These are phyloP conservation scores for Acrocyrtus sp. DNA, from an alignment of 2,888 invertebrate species.

Conservation along the genomic window DNA sequence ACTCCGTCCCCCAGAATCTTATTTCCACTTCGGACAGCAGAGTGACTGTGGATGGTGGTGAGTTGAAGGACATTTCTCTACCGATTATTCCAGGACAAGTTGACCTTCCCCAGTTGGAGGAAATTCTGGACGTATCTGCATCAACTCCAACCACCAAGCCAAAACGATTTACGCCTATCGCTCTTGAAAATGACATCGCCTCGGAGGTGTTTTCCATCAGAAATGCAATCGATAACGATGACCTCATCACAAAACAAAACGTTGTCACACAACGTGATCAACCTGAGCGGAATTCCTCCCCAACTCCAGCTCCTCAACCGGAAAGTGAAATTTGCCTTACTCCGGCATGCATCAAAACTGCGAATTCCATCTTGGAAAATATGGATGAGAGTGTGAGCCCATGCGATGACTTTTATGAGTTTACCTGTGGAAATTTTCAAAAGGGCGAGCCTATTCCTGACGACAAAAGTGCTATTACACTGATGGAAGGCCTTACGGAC, in stretches of 20 bases:
- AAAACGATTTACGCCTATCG: constrained; percentile 16
- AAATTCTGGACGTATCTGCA: too few relatives aligned
- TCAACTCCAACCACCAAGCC: constrained; percentile 6
- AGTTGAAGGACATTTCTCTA: too few relatives aligned
- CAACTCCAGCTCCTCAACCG: background rate
- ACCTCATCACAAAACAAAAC: too few relatives aligned
- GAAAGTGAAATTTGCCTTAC: constrained; percentile 41
- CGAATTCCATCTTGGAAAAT: constrained; percentile 62
- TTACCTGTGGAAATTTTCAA: constrained; percentile 81
- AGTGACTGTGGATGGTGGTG: too few relatives aligned
- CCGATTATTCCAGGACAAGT: background rate
- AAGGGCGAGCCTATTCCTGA: constrained; percentile 79
- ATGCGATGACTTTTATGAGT: constrained; percentile 84
- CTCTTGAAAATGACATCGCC: constrained; percentile 10
- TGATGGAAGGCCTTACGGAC: constrained; percentile 77
- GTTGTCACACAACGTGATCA: too few relatives aligned
- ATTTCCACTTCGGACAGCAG: background rate
- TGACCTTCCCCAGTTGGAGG: background rate
- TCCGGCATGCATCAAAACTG: constrained; percentile 42
- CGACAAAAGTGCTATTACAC: constrained; percentile 80
- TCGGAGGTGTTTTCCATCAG: too few relatives aligned
- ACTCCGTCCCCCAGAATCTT: constrained; percentile 20
- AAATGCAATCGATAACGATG: too few relatives aligned
- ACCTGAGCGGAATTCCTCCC: too few relatives aligned
- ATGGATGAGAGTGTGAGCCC: constrained; percentile 72